Conservation (phyloP, 1,140 invertebrate genomes). For the Papilio aristodemus region DNA sequence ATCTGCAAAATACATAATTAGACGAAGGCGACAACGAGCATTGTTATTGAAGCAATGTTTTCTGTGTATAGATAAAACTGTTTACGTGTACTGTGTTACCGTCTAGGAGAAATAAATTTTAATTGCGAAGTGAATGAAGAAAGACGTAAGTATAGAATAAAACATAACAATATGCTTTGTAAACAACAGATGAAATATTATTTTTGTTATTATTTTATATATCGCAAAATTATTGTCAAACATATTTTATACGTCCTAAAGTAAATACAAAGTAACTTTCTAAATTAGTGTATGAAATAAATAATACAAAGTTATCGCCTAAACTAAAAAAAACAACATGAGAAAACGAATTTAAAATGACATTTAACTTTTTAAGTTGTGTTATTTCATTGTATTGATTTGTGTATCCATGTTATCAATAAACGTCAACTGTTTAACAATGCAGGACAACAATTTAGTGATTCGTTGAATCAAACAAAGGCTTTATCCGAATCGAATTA, state of each 20-base stretch:
- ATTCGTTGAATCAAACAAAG: slow-evolving; percentile 23
- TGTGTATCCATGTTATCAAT: neutral
- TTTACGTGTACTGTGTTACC: neutral
- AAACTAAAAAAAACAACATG: no score
- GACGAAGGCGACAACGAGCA: neutral
- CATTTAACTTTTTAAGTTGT: neutral
- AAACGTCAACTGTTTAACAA: slow-evolving; percentile 4
- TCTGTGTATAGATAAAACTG: slow-evolving; percentile 23
- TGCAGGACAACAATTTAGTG: neutral
- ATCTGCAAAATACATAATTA: slow-evolving; percentile 32
- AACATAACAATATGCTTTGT: no score
- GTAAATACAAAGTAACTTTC: no score
- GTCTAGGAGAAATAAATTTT: no score
- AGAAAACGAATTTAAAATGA: neutral
- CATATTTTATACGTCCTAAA: no score
- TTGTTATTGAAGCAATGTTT: slow-evolving; percentile 24
- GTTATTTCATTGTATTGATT: neutral
- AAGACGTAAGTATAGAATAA: no score
- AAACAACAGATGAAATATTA: no score
- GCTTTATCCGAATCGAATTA: slow-evolving; percentile 34
- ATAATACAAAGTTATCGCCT: no score
- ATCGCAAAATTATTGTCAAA: no score
- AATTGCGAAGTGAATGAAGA: no score
- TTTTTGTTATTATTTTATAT: no score
- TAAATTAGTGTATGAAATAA: no score